Conservation (phyloP, 2,113 vertebrate genomes). For the Gadus macrocephalus region DNA sequence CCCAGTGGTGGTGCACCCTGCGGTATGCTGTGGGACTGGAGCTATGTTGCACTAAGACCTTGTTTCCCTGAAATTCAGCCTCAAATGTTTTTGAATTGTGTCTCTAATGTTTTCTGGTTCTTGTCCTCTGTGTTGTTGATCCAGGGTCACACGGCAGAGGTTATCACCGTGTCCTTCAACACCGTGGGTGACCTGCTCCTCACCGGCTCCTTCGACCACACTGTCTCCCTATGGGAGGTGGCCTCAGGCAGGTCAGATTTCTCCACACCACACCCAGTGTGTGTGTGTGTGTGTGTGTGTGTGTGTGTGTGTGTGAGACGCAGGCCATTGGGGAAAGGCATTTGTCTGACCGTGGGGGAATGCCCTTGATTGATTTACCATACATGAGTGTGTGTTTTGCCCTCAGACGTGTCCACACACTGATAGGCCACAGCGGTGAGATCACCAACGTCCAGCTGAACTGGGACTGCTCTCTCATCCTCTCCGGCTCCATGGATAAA, state of each 20-base stretch:
- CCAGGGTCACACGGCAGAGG: slow-evolving; percentile 90
- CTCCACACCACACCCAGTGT: not conserved
- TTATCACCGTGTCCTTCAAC: slow-evolving; percentile 87
- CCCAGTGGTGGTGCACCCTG: not conserved
- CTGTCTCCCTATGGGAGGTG: slow-evolving; percentile 86
- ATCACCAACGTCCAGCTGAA: slow-evolving; percentile 87
- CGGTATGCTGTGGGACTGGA: no score
- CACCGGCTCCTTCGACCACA: slow-evolving; percentile 92
- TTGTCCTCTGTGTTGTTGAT: slow-evolving; percentile 4
- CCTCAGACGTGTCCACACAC: slow-evolving; percentile 75
- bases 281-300: slow-evolving; percentile 1
- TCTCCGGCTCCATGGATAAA: slow-evolving; percentile 89
- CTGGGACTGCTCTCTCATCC: slow-evolving; percentile 89
- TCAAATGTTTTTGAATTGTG: not conserved
- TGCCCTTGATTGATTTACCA: no score
- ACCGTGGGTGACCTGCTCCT: slow-evolving; percentile 82
- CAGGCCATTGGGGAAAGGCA: no score
- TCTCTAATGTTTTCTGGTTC: not conserved
- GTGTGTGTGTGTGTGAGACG: not conserved
- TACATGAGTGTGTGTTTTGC: not conserved
- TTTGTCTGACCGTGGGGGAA: no score
- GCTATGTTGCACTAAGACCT: no score
- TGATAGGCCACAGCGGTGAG: slow-evolving; percentile 85
- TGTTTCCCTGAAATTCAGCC: no score
- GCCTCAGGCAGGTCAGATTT: slow-evolving; percentile 81